phyloP scores from a whole-genome alignment of 2,113 vertebrate genomes.

The Heterocephalus glaber region DNA sequence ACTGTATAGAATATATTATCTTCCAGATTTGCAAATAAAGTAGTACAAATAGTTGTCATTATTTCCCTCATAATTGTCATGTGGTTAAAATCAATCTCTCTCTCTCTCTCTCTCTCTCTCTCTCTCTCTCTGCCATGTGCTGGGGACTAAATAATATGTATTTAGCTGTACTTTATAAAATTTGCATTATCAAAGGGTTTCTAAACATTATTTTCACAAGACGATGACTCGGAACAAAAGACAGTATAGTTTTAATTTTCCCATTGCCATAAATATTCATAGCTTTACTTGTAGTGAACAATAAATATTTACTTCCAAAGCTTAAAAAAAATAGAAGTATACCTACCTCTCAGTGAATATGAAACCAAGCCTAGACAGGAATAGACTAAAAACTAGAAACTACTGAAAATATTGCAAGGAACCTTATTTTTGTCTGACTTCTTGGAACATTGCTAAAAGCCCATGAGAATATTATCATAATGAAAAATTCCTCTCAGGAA shows the following conservation, averaged over 20 bases:
- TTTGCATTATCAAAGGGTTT: not conserved
- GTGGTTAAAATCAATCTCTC: not conserved
- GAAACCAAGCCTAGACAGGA: not conserved
- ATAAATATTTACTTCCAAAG: not conserved
- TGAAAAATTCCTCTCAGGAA: constrained; percentile 30
- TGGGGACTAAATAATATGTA: not conserved
- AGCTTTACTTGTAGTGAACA: not conserved
- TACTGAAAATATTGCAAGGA: not conserved
- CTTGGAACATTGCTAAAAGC: not conserved
- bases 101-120: not conserved
- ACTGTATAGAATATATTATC: not conserved
- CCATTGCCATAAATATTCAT: not conserved
- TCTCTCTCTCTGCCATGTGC: not conserved
- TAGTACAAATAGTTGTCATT: not conserved
- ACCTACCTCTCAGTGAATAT: not conserved
- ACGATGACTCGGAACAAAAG: not conserved
- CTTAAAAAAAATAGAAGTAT: not conserved
- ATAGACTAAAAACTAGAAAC: not conserved
- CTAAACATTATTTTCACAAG: not conserved
- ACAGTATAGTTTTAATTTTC: not conserved
- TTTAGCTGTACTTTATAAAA: not conserved
- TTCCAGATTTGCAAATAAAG: not conserved
- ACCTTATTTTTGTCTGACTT: not conserved
- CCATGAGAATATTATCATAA: not conserved
- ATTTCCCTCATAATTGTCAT: not conserved